Percentiles rank a stretch among this genome's conserved stretches.
Conservation (phyloP, 2,797 vertebrate genomes). For the Triplophysa bombifrons region DNA sequence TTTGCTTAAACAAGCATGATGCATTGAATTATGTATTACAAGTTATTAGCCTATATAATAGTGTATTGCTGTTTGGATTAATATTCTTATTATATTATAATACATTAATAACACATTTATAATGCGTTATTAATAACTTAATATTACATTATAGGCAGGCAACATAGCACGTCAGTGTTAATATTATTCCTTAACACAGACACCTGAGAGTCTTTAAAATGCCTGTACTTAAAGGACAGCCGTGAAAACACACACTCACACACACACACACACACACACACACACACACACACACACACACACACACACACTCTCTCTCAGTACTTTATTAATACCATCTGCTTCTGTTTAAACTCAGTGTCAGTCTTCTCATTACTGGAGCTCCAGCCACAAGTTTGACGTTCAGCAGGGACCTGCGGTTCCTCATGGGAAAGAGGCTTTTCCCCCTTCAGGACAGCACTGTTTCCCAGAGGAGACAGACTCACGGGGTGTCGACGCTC, state of each 20-base stretch:
- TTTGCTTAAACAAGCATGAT: not conserved
- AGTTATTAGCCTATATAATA: too few relatives aligned
- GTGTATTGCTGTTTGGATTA: too few relatives aligned
- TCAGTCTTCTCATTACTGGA: slow-evolving; percentile 65
- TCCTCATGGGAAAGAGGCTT: slow-evolving; percentile 63
- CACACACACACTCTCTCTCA: slow-evolving; percentile 46
- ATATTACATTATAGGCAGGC: not conserved
- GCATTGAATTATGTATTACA: not conserved
- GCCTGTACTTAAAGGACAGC: slow-evolving; percentile 11
- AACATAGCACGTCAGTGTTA: not conserved
- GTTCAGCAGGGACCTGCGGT: slow-evolving; percentile 57
- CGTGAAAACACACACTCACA: not conserved
- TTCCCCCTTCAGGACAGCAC: slow-evolving; percentile 58
- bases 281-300: slow-evolving; percentile 45
- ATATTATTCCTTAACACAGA: not conserved
- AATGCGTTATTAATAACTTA: not conserved
- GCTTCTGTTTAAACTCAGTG: slow-evolving; percentile 71
- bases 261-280: slow-evolving; percentile 62
- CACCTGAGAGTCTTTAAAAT: slow-evolving; percentile 43
- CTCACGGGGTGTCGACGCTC: slow-evolving; percentile 52
- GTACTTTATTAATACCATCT: slow-evolving; percentile 76
- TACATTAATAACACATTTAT: not conserved
- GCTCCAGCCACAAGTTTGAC: slow-evolving; percentile 63
- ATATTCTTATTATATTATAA: not conserved
- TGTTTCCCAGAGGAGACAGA: slow-evolving; percentile 57